A percentile compares a stretch with the other conserved stretches of the same genome.
phyloP scores from a whole-genome alignment of 2,888 invertebrate genomes.

The Galerucella pusilla region DNA sequence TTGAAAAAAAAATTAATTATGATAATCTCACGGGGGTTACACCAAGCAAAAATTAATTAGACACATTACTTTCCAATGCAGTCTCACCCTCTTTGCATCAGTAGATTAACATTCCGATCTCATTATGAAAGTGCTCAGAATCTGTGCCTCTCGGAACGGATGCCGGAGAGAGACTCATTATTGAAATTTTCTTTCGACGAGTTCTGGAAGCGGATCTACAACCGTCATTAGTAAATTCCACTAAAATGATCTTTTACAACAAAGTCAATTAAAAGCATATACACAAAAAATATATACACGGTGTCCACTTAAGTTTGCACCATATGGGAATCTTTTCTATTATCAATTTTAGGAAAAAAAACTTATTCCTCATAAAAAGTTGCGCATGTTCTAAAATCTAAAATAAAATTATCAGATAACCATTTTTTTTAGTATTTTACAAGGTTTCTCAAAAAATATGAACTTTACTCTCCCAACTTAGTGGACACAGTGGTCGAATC shows the following conservation, averaged over 20 bases:
- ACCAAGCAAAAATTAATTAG: conserved; percentile 8
- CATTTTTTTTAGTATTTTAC: no score
- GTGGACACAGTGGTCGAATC: no score
- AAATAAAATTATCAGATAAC: no score
- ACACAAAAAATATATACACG: neutral
- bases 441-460: no score
- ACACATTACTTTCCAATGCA: conserved; percentile 5
- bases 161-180: neutral
- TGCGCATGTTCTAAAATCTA: no score
- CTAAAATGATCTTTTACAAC: conserved; percentile 7
- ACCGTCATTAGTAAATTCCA: conserved; percentile 3
- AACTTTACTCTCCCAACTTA: no score
- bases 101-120: conserved; percentile 16
- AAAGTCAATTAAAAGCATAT: neutral
- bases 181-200: conserved; percentile 14
- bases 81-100: conserved; percentile 3
- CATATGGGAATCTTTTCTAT: no score
- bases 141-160: neutral
- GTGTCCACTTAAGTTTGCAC: no score
- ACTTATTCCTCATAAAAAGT: no score
- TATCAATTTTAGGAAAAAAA: no score
- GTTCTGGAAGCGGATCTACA: neutral
- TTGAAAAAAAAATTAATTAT: neutral
- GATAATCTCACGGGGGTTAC: neutral
- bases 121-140: conserved; percentile 10